Evolutionary conservation across 2,113 vertebrate genomes (phyloP).

Genomic region (Hypomesus transpacificus): DNA sequence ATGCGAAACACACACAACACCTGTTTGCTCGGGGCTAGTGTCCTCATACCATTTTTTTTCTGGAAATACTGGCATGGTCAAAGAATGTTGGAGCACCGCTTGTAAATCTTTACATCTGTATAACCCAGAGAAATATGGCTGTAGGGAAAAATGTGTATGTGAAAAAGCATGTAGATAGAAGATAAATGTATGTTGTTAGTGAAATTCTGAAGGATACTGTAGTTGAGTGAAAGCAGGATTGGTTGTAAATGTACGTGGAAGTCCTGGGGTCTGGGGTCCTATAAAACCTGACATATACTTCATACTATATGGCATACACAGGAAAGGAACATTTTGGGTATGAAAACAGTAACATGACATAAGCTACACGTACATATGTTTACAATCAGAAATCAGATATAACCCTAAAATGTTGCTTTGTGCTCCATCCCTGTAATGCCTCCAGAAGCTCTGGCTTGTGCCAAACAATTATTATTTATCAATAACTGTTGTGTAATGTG

Average conservation of each 20-base stretch:
- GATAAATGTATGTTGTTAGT: constrained; percentile 58
- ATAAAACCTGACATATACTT: no score
- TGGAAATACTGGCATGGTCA: constrained; percentile 32
- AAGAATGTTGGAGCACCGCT: constrained; percentile 36
- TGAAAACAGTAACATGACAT: no score
- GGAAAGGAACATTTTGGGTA: background rate
- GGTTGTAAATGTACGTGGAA: constrained; percentile 37
- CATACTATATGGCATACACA: background rate
- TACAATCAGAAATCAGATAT: background rate
- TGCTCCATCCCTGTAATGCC: no score
- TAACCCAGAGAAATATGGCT: constrained; percentile 43
- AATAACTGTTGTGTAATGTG: no score
- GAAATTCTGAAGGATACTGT: constrained; percentile 52
- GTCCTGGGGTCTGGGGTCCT: constrained; percentile 11
- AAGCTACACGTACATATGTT: background rate
- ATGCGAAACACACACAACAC: constrained; percentile 30
- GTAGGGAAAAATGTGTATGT: constrained; percentile 30
- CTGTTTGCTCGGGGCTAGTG: constrained; percentile 44
- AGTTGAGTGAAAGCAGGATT: constrained; percentile 57
- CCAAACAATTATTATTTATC: no score
- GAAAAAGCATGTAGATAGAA: constrained; percentile 46
- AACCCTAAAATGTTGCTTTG: no score
- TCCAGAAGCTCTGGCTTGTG: no score
- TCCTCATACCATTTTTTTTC: constrained; percentile 34
- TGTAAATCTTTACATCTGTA: constrained; percentile 58